These are phyloP conservation scores for Patella vulgata DNA, from an alignment of 1,140 invertebrate species.

Conservation along the genomic window DNA sequence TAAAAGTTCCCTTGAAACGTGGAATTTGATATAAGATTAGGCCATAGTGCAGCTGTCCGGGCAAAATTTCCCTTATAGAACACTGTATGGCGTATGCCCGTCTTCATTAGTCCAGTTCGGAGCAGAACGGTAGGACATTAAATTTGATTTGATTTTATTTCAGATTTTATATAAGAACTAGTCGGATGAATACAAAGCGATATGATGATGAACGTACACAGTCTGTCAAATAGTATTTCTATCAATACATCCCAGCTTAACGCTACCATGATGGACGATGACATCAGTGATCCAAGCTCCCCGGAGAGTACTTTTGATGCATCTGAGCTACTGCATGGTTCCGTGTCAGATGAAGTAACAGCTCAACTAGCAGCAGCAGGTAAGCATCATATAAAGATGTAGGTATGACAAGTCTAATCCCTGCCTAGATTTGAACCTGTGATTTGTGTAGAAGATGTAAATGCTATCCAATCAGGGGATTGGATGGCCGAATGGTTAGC, in stretches of 20 bases:
- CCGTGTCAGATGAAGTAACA: slow-evolving; percentile 85
- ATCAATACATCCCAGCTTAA: slow-evolving; percentile 32
- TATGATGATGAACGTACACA: too few species aligned
- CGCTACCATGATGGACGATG: slow-evolving; percentile 52
- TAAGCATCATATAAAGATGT: slow-evolving; percentile 23
- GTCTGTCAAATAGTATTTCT: slow-evolving; percentile 25
- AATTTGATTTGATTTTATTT: too few species aligned
- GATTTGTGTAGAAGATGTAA: neutral
- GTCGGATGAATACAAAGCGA: too few species aligned
- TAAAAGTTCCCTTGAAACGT: too few species aligned
- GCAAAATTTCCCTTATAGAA: too few species aligned
- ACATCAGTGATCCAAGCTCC: slow-evolving; percentile 64
- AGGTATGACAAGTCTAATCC: neutral
- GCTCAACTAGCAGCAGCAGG: slow-evolving; percentile 94
- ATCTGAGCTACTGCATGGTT: slow-evolving; percentile 62
- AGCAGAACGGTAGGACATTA: too few species aligned
- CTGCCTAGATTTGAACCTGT: neutral
- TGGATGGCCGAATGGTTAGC: too few species aligned
- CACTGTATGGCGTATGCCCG: too few species aligned
- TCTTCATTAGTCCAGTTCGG: too few species aligned
- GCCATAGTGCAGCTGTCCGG: too few species aligned
- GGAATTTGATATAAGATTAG: too few species aligned
- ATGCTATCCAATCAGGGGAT: neutral
- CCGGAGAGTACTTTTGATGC: slow-evolving; percentile 68
- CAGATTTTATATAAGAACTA: too few species aligned